phyloP scores from a whole-genome alignment of 2,888 invertebrate species.

The Salpingus planirostris region DNA sequence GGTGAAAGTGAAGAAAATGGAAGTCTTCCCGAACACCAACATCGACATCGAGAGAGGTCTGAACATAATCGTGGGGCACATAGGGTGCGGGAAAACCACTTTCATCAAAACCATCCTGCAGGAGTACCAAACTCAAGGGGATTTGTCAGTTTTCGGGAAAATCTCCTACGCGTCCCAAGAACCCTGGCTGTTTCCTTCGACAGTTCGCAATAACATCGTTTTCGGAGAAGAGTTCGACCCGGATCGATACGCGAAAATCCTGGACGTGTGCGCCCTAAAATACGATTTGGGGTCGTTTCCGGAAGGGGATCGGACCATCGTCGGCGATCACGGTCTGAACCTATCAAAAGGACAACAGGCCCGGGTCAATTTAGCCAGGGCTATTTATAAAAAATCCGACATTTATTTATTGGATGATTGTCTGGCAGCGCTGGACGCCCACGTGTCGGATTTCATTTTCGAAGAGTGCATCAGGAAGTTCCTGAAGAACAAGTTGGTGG shows the following conservation, averaged over 20 bases:
- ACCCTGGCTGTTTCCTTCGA: slow-evolving; percentile 51
- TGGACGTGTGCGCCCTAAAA: slow-evolving; percentile 60
- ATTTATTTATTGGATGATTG: slow-evolving; percentile 84
- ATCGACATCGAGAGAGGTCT: slow-evolving; percentile 40
- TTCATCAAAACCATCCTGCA: slow-evolving; percentile 39
- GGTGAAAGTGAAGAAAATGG: slow-evolving; percentile 23
- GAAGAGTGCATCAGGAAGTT: slow-evolving; percentile 60
- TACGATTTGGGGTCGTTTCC: slow-evolving; percentile 64
- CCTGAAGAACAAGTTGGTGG: slow-evolving; percentile 55
- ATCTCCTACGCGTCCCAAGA: slow-evolving; percentile 52
- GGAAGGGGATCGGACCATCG: slow-evolving; percentile 68
- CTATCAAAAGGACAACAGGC: slow-evolving; percentile 77
- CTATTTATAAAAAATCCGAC: slow-evolving; percentile 72
- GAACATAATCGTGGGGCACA: slow-evolving; percentile 53
- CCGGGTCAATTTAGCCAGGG: slow-evolving; percentile 74
- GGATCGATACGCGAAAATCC: slow-evolving; percentile 47
- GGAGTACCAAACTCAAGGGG: slow-evolving; percentile 39
- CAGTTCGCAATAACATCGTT: slow-evolving; percentile 66
- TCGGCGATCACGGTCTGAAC: slow-evolving; percentile 66
- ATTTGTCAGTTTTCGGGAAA: slow-evolving; percentile 42
- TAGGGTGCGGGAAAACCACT: slow-evolving; percentile 57
- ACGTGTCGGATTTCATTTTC: slow-evolving; percentile 77
- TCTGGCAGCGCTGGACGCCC: slow-evolving; percentile 79
- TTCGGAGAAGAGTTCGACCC: slow-evolving; percentile 57
- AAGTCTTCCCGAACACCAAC: slow-evolving; percentile 40